Conservation (phyloP, 2,113 vertebrate species). For the Setophaga coronata region DNA sequence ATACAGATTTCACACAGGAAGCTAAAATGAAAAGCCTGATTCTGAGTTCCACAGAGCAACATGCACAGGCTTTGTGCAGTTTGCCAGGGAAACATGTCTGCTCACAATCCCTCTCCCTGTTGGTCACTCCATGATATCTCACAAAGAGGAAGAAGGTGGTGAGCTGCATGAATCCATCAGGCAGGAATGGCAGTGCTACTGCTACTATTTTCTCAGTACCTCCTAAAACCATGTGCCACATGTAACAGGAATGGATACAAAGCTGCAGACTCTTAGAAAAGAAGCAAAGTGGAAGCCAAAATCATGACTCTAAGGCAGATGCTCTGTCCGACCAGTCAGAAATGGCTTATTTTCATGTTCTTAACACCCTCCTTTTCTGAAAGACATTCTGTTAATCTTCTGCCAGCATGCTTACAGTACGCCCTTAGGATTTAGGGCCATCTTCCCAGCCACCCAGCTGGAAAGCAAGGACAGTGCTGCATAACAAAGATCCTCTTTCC, state of each 20-base stretch:
- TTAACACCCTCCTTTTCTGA: background rate
- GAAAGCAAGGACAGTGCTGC: background rate
- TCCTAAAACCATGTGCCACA: background rate
- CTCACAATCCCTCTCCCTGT: background rate
- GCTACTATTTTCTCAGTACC: background rate
- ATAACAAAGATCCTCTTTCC: background rate
- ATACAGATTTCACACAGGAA: background rate
- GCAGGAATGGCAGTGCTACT: background rate
- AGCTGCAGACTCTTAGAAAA: background rate
- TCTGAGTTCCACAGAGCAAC: background rate
- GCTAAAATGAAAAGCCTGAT: background rate
- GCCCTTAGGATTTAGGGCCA: background rate
- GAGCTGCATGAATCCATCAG: background rate
- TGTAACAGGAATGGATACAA: background rate
- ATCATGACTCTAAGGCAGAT: background rate
- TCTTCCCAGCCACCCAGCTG: background rate
- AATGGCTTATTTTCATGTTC: background rate
- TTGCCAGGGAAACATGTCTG: background rate
- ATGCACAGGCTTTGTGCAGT: background rate
- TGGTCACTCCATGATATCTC: background rate
- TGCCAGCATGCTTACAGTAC: rapidly evolving
- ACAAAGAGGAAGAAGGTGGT: background rate
- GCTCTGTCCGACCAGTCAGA: background rate
- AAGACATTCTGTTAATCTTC: background rate
- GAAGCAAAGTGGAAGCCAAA: background rate